Conservation (phyloP, 2,888 invertebrate genomes). For the Scaptodrosophila latifasciaeformis region DNA sequence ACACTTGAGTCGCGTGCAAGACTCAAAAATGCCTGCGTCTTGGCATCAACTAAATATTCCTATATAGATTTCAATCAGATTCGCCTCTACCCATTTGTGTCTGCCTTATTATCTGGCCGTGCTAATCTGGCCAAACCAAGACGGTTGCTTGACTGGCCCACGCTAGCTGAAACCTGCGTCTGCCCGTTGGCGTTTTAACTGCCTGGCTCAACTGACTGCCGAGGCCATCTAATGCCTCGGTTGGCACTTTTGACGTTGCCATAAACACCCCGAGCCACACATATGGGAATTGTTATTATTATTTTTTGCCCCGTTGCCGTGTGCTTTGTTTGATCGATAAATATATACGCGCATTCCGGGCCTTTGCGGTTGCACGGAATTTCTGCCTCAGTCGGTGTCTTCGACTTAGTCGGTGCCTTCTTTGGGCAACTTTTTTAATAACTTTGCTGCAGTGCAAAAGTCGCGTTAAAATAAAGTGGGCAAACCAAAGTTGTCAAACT, state of each 20-base stretch:
- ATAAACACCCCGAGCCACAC: slow-evolving; percentile 37
- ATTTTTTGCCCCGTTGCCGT: too few relatives aligned
- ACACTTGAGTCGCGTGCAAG: slow-evolving; percentile 51
- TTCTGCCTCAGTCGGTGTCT: slow-evolving; percentile 1
- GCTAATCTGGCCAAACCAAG: slow-evolving; percentile 12
- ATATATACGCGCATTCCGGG: slow-evolving; percentile 25
- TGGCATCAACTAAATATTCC: slow-evolving; percentile 12
- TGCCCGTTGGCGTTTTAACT: slow-evolving; percentile 12
- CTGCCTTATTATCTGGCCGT: slow-evolving; percentile 36
- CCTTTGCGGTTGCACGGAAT: slow-evolving; percentile 4
- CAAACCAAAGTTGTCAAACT: slow-evolving; percentile 36
- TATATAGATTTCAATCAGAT: slow-evolving; percentile 54
- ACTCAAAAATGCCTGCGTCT: slow-evolving; percentile 15
- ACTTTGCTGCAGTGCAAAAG: neutral
- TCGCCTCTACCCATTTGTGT: slow-evolving; percentile 41
- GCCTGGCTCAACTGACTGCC: slow-evolving; percentile 36
- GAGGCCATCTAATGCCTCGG: slow-evolving; percentile 41
- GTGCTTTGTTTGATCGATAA: slow-evolving; percentile 54
- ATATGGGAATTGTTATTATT: slow-evolving; percentile 26
- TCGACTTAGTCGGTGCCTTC: neutral
- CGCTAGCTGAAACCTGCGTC: neutral
- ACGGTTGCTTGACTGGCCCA: slow-evolving; percentile 5
- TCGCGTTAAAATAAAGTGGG: slow-evolving; percentile 49
- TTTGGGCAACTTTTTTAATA: neutral
- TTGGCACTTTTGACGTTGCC: slow-evolving; percentile 64